Conservation (phyloP, 2,888 invertebrate genomes). For the Machimus rusticus region DNA sequence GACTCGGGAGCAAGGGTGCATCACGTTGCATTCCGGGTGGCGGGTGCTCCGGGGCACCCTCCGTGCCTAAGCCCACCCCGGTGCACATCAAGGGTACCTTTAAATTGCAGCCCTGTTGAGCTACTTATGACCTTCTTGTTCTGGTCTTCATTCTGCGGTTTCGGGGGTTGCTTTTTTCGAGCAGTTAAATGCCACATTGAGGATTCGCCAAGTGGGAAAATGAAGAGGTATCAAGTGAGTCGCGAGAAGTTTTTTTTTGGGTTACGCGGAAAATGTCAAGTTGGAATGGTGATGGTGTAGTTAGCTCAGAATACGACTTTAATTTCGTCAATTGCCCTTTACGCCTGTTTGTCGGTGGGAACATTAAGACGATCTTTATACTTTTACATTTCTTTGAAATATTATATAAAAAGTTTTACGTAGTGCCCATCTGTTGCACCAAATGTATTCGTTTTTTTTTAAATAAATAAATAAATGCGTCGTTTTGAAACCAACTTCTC, state of each 20-base stretch:
- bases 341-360: not conserved
- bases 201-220: not conserved
- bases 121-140: not conserved
- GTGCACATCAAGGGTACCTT: not conserved
- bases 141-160: not conserved
- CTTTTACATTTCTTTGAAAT: not conserved
- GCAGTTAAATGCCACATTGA: constrained; percentile 14
- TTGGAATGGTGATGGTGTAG: not conserved
- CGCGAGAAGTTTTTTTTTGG: not conserved
- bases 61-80: not conserved
- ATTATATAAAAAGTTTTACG: too few relatives aligned
- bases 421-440: too few relatives aligned
- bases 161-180: not conserved
- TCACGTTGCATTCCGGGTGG: not conserved
- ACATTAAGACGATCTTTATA: not conserved
- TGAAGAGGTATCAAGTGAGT: constrained; percentile 1
- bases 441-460: too few relatives aligned
- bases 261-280: not conserved
- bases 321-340: not conserved
- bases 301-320: not conserved
- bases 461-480: too few relatives aligned
- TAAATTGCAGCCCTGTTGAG: not conserved
- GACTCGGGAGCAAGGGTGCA: not conserved
- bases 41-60: constrained; percentile 2
- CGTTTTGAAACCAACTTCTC: too few relatives aligned